A percentile compares a stretch with the other conserved stretches of the same genome.
Evolutionary conservation across 2,113 vertebrate species (phyloP).

Genomic region (Scolopax mira): DNA sequence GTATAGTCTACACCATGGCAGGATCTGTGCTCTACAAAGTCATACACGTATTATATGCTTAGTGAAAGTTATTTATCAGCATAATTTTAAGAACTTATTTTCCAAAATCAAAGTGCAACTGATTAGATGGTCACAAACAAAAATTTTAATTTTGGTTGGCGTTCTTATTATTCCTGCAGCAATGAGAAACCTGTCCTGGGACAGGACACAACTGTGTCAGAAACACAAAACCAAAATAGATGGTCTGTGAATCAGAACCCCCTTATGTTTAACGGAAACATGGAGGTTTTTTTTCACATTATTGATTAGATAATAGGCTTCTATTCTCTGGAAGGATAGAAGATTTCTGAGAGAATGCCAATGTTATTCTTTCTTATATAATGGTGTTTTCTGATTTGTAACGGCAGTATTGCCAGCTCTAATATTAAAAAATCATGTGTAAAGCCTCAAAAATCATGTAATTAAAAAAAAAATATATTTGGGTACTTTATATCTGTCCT

Average conservation of each 20-base stretch:
- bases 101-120: neutral
- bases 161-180: neutral
- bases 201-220: neutral
- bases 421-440: neutral
- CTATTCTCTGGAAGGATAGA: neutral
- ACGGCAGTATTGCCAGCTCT: neutral
- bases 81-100: neutral
- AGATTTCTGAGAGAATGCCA: slow-evolving; percentile 16
- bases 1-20: neutral
- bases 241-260: neutral
- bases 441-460: neutral
- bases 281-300: neutral
- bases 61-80: neutral
- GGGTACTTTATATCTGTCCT: neutral
- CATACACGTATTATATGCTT: neutral
- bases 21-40: neutral
- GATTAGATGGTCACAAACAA: neutral
- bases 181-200: neutral
- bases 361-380: slow-evolving; percentile 9
- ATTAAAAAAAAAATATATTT: neutral
- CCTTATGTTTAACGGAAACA: neutral
- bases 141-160: neutral
- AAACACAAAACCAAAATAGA: neutral
- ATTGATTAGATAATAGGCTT: slow-evolving; percentile 26
- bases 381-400: neutral